Evolutionary conservation across 2,797 vertebrate genomes (phyloP).

Genomic region (Chelon labrosus): DNA sequence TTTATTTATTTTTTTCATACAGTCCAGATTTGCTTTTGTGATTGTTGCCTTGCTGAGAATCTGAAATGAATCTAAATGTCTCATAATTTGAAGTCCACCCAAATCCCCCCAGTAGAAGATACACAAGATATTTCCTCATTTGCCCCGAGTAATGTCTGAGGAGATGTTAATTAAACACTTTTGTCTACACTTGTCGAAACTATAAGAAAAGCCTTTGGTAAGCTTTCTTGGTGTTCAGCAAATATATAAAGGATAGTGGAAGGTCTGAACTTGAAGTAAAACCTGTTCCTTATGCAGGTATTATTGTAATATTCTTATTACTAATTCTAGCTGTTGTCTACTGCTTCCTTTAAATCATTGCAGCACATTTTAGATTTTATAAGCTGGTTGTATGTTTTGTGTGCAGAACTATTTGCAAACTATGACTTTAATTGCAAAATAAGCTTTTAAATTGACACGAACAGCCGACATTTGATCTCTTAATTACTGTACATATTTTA

Average conservation of each 20-base stretch:
- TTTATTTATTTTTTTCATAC: constrained; percentile 38
- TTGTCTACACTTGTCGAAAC: background rate
- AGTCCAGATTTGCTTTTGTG: constrained; percentile 75
- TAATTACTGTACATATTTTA: too few relatives aligned
- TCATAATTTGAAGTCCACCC: background rate
- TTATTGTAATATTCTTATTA: background rate
- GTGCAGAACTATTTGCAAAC: too few relatives aligned
- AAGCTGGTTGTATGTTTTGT: background rate
- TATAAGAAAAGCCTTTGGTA: background rate
- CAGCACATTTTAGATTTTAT: background rate
- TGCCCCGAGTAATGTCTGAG: background rate
- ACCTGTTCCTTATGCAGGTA: background rate
- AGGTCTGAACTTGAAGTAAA: background rate
- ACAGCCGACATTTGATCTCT: too few relatives aligned
- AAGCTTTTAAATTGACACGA: too few relatives aligned
- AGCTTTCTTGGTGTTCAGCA: background rate
- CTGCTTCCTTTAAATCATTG: too few relatives aligned
- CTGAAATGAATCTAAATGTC: constrained; percentile 18
- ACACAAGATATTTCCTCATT: background rate
- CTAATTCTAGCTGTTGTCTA: too few relatives aligned
- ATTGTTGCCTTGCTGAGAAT: constrained; percentile 30
- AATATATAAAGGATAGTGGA: background rate
- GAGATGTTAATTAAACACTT: background rate
- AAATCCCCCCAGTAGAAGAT: background rate
- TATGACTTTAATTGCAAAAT: too few relatives aligned